Conservation (phyloP, 2,888 invertebrate species). For the Acholoe squamosa region DNA sequence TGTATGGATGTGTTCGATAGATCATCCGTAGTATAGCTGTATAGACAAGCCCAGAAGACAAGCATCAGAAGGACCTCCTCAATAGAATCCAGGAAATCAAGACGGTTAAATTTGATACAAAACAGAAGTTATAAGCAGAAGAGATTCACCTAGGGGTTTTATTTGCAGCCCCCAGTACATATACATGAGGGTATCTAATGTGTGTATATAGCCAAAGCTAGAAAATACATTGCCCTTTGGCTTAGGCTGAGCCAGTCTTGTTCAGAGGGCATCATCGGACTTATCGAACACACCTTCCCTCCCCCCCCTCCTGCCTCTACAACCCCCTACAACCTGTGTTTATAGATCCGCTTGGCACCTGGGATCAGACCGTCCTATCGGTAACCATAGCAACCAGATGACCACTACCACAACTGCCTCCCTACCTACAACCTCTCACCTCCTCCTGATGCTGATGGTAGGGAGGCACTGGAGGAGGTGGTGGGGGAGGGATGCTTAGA, state of each 20-base stretch:
- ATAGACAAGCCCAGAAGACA: no score
- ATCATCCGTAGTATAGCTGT: no score
- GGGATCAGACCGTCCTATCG: constrained; percentile 48
- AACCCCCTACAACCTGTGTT: constrained; percentile 26
- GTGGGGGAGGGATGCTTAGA: background rate
- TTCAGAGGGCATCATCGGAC: background rate
- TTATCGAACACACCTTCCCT: constrained; percentile 7
- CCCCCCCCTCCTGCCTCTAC: background rate
- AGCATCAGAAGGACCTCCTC: no score
- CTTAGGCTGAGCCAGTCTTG: background rate
- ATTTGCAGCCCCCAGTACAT: no score
- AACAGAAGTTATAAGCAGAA: no score
- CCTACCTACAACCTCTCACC: background rate
- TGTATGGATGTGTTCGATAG: no score
- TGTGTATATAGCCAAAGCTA: no score
- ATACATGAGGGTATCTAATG: no score
- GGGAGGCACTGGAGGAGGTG: background rate
- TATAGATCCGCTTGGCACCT: constrained; percentile 60
- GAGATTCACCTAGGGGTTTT: no score
- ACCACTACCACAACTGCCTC: constrained; percentile 33
- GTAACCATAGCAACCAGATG: constrained; percentile 56
- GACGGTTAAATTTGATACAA: no score
- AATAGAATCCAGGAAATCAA: no score
- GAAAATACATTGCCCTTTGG: no score
- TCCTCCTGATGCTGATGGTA: background rate